A percentile compares a stretch with the other conserved stretches of the same genome.
Conservation (phyloP, 2,888 invertebrate species). For the Sympetrum striolatum region DNA sequence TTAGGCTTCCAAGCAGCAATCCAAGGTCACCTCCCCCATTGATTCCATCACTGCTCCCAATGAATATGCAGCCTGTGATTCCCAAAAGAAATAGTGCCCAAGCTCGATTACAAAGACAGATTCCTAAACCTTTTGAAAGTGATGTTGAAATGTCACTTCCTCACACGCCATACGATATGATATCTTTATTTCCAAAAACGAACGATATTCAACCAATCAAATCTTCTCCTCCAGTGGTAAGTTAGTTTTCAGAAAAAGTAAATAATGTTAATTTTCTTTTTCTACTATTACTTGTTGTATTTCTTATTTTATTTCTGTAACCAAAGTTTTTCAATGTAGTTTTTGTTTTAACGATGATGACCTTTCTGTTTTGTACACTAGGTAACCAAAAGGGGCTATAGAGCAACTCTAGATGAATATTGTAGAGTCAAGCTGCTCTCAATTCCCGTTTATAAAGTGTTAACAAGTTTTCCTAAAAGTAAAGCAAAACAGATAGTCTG, state of each 20-base stretch:
- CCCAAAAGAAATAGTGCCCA: not conserved
- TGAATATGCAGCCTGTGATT: not conserved
- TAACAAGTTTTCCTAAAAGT: constrained; percentile 36
- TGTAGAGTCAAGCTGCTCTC: constrained; percentile 46
- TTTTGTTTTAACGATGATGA: too few relatives aligned
- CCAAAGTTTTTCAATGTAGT: too few relatives aligned
- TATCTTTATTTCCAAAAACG: not conserved
- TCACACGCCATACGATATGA: not conserved
- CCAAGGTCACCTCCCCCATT: not conserved
- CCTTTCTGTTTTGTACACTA: too few relatives aligned
- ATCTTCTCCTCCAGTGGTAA: not conserved
- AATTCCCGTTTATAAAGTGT: constrained; percentile 49
- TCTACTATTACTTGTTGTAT: too few relatives aligned
- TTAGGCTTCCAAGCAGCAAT: not conserved
- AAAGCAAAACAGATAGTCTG: constrained; percentile 41
- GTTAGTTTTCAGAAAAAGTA: not conserved
- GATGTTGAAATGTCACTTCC: not conserved
- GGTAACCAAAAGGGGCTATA: constrained; percentile 45
- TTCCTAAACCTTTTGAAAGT: not conserved
- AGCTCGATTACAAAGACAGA: not conserved
- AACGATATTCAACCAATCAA: not conserved
- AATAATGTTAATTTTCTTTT: too few relatives aligned
- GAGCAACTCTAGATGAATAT: constrained; percentile 47
- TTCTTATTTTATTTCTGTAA: too few relatives aligned
- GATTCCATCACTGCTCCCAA: not conserved